Evolutionary conservation across 1,140 invertebrate species (phyloP), one percentile per base, ranked within the genome.

Genomic region (Holotrichia oblita): DNA sequence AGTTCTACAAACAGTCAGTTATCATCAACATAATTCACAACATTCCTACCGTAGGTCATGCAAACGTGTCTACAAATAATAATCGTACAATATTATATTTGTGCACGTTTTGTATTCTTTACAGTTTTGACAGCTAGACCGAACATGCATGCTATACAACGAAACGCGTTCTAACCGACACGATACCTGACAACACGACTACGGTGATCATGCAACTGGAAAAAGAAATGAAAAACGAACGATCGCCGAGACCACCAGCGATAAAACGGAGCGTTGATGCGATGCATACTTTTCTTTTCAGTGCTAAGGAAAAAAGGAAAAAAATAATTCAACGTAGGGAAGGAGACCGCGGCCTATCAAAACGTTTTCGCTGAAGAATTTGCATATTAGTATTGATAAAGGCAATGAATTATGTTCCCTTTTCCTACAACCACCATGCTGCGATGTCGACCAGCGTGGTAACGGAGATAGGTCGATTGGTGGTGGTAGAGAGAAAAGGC

Each of bases 371-470:
- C 22, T 14, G 22, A 69, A 69, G 27, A 34, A 69, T 69, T 69
- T 69, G 12, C 61, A 69, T 69, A 69, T 69, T 69, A 34, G 22
- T 69, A 69, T 69, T 69, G 61, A 69, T 69, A 69, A 69, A 69
- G 61, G 61, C 61, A 20, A 69, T 69, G 61, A 69, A 69, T 69
- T 69, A 69, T 69, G 22, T 27, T 69, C 22, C 10, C 14, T 69
- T 69, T n/a, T 69, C 20, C 10, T 34, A 10, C 61, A 6, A 9
- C 22, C 7, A 10, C 7, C 44, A 6, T 17, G 44, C 27, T 34
- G 27, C 27, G 27, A 34, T 34, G 27, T 34, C 27, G 27, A 4
- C 27, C 27, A 4, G 27, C 4, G 27, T 34, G 27, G 27, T 4
- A 34, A 34, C 27, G 27, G 27, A 34, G 27, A 34, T 69, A 10